Base-by-base conservation (phyloP, 35 echinoderm and acorn worm species). In the Strongylocentrotus purpuratus region DNA sequence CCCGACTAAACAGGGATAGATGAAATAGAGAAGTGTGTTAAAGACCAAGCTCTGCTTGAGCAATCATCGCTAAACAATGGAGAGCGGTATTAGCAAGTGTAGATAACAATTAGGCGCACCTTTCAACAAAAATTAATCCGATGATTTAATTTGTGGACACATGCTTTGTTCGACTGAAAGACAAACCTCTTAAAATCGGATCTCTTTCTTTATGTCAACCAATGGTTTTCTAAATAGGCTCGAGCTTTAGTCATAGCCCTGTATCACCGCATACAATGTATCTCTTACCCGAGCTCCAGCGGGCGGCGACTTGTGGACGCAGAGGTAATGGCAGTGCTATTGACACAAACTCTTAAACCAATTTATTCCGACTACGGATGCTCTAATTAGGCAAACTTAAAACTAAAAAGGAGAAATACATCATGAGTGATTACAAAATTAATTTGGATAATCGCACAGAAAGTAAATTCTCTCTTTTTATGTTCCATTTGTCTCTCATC, bases 261-360 rank as follows among this genome's bases (percentile, higher is more conserved):
- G 45, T 10, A 35, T 46, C 33, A 89, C 65, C 4, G 65, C 65
- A 41, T 41, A 25, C 87, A 5, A 89, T 89, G 87, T 89, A 89
- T 47, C 91, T 22, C 48, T 33, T 93, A 47, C 91, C 91, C 31
- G 32, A 20, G 48, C 48, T 46, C 4, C 91, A 93, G 4, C 1
- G 9, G 91, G 25, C 65, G 87, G 33, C 87, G 87, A 89, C 87
- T 46, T 41, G 87, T 46, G 33, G 87, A 89, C 87, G 87, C 20
- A 89, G 33, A 89, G 48, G 48, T 93, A 93, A 93, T 93, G 91
- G 91, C 48, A 31, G 45, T 45, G 48, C 91, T 93, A 93, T 93
- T 93, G 91, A 93, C 91, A 93, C 48, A 50, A 93, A 93, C 91
- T 93, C 91, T 93, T 93, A 50, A 93, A 46, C 91, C 91, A 93